Evolutionary conservation across 92 coral and sea anemone species (phyloP), one percentile per base, ranked within the genome.

Genomic region (Ricordea florida): DNA sequence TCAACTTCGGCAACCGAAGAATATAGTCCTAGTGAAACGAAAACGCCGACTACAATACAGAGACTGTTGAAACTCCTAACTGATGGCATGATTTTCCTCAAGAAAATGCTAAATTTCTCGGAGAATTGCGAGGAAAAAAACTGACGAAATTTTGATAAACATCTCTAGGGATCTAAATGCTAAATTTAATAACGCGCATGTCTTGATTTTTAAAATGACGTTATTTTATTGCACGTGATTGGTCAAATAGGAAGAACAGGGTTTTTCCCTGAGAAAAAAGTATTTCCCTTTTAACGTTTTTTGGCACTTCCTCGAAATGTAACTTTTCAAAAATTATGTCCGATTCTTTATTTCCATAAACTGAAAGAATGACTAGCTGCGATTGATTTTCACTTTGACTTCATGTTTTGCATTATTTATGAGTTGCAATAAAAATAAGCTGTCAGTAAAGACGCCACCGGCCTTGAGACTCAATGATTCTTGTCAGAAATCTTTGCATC

Each of bases 1-100:
- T 51, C 66, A n/a, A 62, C 86, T 14, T 31, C 84, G n/a, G 78
- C 66, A 63, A 69, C 80, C 22, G 84, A 60, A 26, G 90, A 66
- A 57, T 63, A 74, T 35, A 86, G 85, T 73, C 81, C 80, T 3
- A 71, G 34, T 22, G 84, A 59, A 20, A 74, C 10, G 11, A 74
- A 69, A 43, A 86, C 30, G 23, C 78, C 87, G 22, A 56, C 57
- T 7, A 74, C 44, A 10, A 81, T 34, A 43, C 85, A 86, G 0
- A 86, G 41, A 26, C 56, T 76, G 34, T 66, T 80, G 1, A 73
- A 26, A 41, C 37, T 53, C 31, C 77, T 31, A 44, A 13, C 29
- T 10, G 53, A 40, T 15, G 23, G 28, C 77, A 70, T 70, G 44
- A 6, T 27, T 53, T 6, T n/a, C 10, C 37, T 16, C 11, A 6